A percentile compares a stretch with the other conserved stretches of the same genome.
Conservation (phyloP, 2,888 invertebrate species). For the Omphaloscelis lunosa region DNA sequence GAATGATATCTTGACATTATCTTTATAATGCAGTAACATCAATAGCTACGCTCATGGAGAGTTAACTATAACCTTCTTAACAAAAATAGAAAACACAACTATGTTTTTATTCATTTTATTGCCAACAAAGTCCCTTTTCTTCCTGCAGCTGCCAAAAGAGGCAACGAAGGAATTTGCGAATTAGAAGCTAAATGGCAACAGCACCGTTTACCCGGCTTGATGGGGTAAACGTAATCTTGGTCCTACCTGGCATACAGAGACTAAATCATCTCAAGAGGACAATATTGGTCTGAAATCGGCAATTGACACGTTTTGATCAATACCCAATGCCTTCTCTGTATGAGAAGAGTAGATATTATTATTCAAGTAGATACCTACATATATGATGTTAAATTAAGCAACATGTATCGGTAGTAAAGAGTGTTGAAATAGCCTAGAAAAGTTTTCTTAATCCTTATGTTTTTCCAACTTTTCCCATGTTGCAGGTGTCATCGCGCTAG, state of each 20-base stretch:
- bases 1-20: slow-evolving; percentile 46
- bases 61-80: slow-evolving; percentile 7
- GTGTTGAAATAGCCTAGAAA: neutral
- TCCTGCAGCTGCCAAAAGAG: neutral
- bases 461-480: slow-evolving; percentile 47
- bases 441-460: neutral
- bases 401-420: neutral
- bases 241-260: neutral
- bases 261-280: neutral
- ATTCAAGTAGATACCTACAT: neutral
- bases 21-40: slow-evolving; percentile 38
- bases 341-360: neutral
- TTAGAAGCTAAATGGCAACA: neutral
- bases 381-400: too few species aligned
- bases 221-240: neutral
- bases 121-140: too few species aligned
- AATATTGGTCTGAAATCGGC: neutral
- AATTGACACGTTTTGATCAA: neutral
- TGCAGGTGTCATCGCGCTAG: slow-evolving; percentile 89
- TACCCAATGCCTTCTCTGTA: neutral
- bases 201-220: neutral
- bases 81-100: neutral
- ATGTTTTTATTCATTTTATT: neutral
- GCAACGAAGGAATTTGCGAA: neutral
- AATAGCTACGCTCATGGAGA: slow-evolving; percentile 15